phyloP scores from a whole-genome alignment of 2,888 invertebrate species.

The Drosophila peninsularis region DNA sequence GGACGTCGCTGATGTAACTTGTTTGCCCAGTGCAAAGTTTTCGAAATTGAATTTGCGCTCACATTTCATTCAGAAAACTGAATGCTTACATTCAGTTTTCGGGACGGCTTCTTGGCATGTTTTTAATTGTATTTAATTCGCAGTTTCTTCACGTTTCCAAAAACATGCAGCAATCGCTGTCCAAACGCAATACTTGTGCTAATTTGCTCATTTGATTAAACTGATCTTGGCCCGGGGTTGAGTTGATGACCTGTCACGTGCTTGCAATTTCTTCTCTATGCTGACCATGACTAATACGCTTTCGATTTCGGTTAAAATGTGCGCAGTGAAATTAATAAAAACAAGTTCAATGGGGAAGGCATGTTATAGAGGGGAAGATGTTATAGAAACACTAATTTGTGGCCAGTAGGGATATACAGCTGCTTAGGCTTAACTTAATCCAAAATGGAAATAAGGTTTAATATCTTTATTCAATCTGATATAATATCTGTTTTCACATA shows the following conservation, averaged over 20 bases:
- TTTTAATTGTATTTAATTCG: conserved; percentile 63
- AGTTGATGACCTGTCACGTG: conserved; percentile 31
- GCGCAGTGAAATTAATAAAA: neutral
- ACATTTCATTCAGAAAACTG: conserved; percentile 42
- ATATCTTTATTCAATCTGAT: no score
- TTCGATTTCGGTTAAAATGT: neutral
- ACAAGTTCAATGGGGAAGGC: neutral
- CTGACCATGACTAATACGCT: neutral
- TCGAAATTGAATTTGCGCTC: conserved; percentile 39
- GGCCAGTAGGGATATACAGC: neutral
- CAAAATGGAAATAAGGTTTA: no score
- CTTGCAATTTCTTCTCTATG: neutral
- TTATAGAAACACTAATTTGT: no score
- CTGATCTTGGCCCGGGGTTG: conserved; percentile 48
- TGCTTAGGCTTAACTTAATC: no score
- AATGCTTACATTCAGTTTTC: conserved; percentile 36
- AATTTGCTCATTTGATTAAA: conserved; percentile 43
- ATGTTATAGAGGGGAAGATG: neutral
- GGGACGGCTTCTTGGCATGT: conserved; percentile 46
- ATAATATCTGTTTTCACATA: no score
- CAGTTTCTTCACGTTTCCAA: conserved; percentile 8
- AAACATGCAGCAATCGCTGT: conserved; percentile 25
- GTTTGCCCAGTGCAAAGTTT: conserved; percentile 58
- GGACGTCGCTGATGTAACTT: conserved; percentile 49
- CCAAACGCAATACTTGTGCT: conserved; percentile 32